Evolutionary conservation across 2,888 invertebrate genomes (phyloP), one percentile per base, ranked within the genome.

Genomic region (Rambutsinella grinnellia): DNA sequence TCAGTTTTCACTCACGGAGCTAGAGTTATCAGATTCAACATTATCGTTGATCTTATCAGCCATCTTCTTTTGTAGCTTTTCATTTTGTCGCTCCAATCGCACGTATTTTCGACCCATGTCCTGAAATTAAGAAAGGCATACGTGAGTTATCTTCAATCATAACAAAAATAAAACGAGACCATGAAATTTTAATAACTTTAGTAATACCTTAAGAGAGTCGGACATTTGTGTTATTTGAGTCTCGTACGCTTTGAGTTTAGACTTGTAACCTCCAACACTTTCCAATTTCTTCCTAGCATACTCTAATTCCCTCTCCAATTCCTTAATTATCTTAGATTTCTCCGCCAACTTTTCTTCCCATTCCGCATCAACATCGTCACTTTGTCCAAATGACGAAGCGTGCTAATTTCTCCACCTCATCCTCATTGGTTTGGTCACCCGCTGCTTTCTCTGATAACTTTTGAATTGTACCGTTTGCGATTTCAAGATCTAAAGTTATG

Each of bases 371-470:
- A 69, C 60, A 60, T 76, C 67, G 36, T 67, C 58, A 54, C 65
- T 58, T 24, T 67, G 71, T 5, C 74, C 79, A 51, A 80, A 80
- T 3, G 78, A n/a, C 80, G 23, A 80, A 78, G 13, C 62, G 54
- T 19, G 78, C 80, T 17, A 78, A 56, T n/a, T 61, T 75, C 27
- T 80, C 80, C 10, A 78, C 67, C 17, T 75, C 78, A 36, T 78
- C 72, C 15, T 74, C 65, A 46, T 53, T 60, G n/a, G 2, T 15
- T 1, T 15, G 17, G 21, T 21, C 27, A 1, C 19, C 19, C 15
- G 15, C 15, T 24, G 24, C 28, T n/a, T 21, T 10, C 44, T 51
- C 19, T 21, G 61, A 66, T 2, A 67, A n/a, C 24, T 70, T 47
- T 27, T 77, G 63, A 46, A 65, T 77, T 51, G 51, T 54, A n/a